Percentiles rank a stretch among this genome's conserved stretches.
Evolutionary conservation across 2,888 invertebrate species (phyloP).

Genomic region (Eilema depressum): DNA sequence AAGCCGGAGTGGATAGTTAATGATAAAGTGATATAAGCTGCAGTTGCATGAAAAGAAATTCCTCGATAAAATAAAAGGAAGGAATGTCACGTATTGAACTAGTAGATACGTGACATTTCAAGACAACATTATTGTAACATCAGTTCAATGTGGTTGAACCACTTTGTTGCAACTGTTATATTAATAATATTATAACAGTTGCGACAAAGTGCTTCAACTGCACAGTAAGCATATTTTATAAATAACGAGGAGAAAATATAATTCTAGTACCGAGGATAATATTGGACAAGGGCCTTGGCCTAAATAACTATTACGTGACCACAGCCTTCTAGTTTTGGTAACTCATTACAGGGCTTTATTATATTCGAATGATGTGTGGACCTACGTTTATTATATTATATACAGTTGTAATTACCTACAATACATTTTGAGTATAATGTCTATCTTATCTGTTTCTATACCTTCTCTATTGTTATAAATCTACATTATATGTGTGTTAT

Average conservation of each 20-base stretch:
- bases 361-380: background rate
- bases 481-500: too few species aligned
- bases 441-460: background rate
- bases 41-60: background rate
- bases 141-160: background rate
- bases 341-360: background rate
- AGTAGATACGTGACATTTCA: background rate
- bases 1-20: too few species aligned
- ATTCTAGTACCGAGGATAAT: conserved; percentile 25
- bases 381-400: background rate
- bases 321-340: background rate
- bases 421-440: background rate
- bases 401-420: background rate
- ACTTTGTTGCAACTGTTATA: background rate
- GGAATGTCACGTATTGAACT: background rate
- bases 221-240: background rate
- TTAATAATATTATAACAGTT: too few species aligned
- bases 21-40: too few species aligned
- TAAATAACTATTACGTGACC: conserved; percentile 40
- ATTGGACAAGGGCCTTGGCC: conserved; percentile 34
- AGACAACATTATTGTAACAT: background rate
- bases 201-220: too few species aligned
- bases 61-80: background rate
- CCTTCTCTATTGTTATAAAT: too few species aligned
- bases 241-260: background rate